Evolutionary conservation across 1,140 invertebrate species (phyloP), one percentile per base, ranked within the genome.

Genomic region (Dufourea novaeangliae): DNA sequence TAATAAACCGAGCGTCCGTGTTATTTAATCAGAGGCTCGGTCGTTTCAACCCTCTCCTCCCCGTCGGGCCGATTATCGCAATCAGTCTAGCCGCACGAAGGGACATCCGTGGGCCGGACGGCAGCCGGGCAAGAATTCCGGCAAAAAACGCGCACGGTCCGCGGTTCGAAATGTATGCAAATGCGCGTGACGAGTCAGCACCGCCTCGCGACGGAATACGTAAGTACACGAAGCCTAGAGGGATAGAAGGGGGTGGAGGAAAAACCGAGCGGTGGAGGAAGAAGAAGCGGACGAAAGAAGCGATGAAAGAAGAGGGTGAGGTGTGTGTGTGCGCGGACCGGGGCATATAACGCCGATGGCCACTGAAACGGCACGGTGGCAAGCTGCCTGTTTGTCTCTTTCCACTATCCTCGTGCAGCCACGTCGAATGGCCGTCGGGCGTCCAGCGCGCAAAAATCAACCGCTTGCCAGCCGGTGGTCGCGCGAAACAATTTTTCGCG

Each of bases 181-280:
- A 87, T 84, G 44, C 57, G 76, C 84, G 82, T 86, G 84, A 84
- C 82, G 82, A 85, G 73, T 83, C 72, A 52, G 76, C 83, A 72
- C 80, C 79, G 71, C 70, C 66, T 72, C 34, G 75, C 80, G 76
- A 78, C 73, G 76, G 72, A 84, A 85, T 83, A 85, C 78, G 63
- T 78, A 79, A 80, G 63, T 78, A 71, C 27, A 68, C 46, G 39
- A 25, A 34, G 54, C 14, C 7, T n/a, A n/a, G n/a, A n/a, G n/a
- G n/a, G n/a, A n/a, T n/a, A n/a, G n/a, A n/a, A n/a, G n/a, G n/a
- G n/a, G n/a, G n/a, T n/a, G n/a, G n/a, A n/a, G n/a, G 29, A 22
- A 44, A 44, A 12, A 29, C 14, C 37, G 25, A 27, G 25, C 34
- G n/a, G 22, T 32, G 20, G 41, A 66, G 25, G 72, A 68, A 1